Percentiles rank a stretch among this genome's conserved stretches.
Conservation (phyloP, 2,113 vertebrate species). For the Sorex araneus region DNA sequence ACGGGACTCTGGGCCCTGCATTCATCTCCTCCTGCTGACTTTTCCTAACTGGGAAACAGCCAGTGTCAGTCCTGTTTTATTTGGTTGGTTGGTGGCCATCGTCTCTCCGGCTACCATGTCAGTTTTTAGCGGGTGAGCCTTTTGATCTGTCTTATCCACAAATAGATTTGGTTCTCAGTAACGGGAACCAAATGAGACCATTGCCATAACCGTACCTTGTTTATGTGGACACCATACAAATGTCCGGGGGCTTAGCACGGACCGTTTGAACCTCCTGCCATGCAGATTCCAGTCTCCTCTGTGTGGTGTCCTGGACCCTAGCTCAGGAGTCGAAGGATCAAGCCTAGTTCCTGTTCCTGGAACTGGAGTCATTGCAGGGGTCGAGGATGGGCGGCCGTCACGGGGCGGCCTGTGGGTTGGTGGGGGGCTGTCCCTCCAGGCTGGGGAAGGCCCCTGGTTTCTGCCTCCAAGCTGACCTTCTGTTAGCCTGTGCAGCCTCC, state of each 20-base stretch:
- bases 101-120: background rate
- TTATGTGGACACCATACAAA: background rate
- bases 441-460: background rate
- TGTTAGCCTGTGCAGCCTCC: background rate
- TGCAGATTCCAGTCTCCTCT: background rate
- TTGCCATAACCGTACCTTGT: background rate
- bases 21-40: background rate
- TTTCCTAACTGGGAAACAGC: background rate
- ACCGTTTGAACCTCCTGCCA: background rate
- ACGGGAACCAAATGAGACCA: background rate
- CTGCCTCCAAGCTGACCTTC: background rate
- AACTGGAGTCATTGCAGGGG: background rate
- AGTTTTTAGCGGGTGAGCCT: background rate
- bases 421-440: background rate
- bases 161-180: background rate
- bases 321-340: background rate
- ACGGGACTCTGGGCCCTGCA: background rate
- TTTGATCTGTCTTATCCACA: constrained; percentile 5
- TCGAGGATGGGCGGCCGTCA: background rate
- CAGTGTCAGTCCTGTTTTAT: background rate
- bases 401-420: background rate
- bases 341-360: background rate
- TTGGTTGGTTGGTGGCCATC: background rate
- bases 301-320: background rate
- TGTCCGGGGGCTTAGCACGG: background rate